Evolutionary conservation across 2,113 vertebrate species (phyloP).

Genomic region (Cyphotilapia sp.): DNA sequence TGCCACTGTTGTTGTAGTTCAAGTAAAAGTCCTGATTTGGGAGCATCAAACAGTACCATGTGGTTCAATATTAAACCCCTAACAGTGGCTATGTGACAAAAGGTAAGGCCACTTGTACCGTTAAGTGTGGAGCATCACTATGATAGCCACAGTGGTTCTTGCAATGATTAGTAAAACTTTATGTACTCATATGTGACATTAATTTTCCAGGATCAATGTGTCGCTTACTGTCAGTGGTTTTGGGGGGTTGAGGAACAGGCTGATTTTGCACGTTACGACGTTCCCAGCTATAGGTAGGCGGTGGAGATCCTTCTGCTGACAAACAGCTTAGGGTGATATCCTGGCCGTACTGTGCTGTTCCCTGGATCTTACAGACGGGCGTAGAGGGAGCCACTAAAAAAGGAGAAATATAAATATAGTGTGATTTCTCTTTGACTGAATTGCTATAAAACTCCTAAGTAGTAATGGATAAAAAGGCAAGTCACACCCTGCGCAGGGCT

Average conservation of each 20-base stretch:
- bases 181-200: not conserved
- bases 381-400: not conserved
- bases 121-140: not conserved
- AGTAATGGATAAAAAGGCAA: not conserved
- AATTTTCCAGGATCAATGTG: not conserved
- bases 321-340: not conserved
- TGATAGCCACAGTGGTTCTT: not conserved
- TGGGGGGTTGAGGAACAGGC: not conserved
- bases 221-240: not conserved
- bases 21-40: not conserved
- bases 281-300: not conserved
- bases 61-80: not conserved
- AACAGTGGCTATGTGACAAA: not conserved
- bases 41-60: not conserved
- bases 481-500: fast-evolving
- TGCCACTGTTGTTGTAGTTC: not conserved
- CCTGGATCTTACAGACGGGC: not conserved
- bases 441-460: not conserved
- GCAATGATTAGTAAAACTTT: not conserved
- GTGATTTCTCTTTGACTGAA: not conserved
- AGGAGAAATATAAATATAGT: not conserved
- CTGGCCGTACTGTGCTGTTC: not conserved
- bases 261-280: not conserved
- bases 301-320: not conserved
- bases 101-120: not conserved